These are phyloP conservation scores for Acanthosepion esculentum DNA, from an alignment of 2,888 invertebrate species.

Conservation along the genomic window DNA sequence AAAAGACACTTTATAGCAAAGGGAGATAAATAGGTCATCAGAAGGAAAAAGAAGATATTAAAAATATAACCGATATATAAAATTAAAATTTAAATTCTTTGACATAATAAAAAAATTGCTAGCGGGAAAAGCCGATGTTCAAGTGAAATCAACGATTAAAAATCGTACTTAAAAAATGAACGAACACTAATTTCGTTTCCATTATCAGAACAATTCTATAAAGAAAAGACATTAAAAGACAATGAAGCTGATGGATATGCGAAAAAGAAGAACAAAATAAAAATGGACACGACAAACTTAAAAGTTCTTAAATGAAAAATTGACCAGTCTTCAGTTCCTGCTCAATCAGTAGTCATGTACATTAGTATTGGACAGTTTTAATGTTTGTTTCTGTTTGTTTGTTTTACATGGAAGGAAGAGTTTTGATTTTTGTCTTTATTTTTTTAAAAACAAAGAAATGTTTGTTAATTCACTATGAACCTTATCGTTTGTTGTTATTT, in stretches of 20 bases:
- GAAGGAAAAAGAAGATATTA: no score
- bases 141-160: no score
- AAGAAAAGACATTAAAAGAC: no score
- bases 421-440: slow-evolving; percentile 25
- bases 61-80: no score
- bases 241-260: not conserved
- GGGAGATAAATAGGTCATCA: no score
- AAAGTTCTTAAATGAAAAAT: not conserved
- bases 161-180: no score
- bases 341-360: not conserved
- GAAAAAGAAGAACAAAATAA: not conserved
- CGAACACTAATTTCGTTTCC: no score
- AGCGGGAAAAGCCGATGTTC: no score
- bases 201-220: not conserved
- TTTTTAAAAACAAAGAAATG: slow-evolving; percentile 14
- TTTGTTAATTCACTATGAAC: not conserved
- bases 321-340: not conserved
- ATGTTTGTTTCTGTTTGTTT: not conserved
- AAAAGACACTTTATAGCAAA: no score
- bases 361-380: not conserved
- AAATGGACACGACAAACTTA: not conserved
- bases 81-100: no score
- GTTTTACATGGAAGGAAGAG: not conserved
- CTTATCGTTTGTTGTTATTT: not conserved
- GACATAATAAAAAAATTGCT: no score